Conservation (phyloP, 2,797 vertebrate species). For the Anas acuta region DNA sequence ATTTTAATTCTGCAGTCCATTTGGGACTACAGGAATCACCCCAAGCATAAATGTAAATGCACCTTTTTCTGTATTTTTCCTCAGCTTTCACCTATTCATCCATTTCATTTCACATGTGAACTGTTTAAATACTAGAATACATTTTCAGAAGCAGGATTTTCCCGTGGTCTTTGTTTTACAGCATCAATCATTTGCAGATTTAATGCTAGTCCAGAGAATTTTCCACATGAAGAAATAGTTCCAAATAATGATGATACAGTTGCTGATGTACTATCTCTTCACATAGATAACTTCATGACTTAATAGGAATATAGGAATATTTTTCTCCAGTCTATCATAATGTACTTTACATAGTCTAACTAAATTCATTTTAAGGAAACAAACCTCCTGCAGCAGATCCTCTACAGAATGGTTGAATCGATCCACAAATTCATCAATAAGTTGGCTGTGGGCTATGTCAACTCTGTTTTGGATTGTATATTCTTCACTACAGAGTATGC, state of each 20-base stretch:
- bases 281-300: neutral
- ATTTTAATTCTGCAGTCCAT: neutral
- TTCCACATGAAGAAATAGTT: neutral
- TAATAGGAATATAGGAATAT: neutral
- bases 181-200: neutral
- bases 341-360: neutral
- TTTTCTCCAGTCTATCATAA: neutral
- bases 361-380: conserved; percentile 34
- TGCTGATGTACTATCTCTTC: neutral
- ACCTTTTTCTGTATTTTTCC: neutral
- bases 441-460: conserved; percentile 96
- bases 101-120: neutral
- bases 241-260: neutral
- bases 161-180: neutral
- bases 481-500: conserved; percentile 98
- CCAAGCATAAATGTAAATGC: neutral
- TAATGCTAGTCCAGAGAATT: neutral
- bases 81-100: neutral
- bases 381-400: conserved; percentile 95
- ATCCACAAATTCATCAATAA: conserved; percentile 97
- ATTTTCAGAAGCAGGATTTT: neutral
- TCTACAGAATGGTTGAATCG: conserved; percentile 95
- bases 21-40: neutral
- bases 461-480: conserved; percentile 99
- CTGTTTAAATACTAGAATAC: neutral